Evolutionary conservation across 2,888 invertebrate genomes (phyloP).

Genomic region (Dioctria linearis): DNA sequence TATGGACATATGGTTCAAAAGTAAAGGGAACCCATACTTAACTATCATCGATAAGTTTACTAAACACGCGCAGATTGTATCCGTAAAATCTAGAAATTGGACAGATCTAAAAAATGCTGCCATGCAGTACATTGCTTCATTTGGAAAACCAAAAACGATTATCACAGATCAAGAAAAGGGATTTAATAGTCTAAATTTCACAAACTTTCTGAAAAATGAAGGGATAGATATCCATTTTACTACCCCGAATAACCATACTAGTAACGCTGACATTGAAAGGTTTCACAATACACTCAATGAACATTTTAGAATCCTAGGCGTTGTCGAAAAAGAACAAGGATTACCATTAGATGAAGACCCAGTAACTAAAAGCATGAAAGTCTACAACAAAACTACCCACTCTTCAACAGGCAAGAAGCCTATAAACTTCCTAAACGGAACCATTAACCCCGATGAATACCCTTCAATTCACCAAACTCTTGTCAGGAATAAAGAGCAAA

Average conservation of each 20-base stretch:
- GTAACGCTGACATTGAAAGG: not conserved
- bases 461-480: conserved; percentile 19
- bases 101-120: conserved; percentile 32
- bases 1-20: conserved; percentile 42
- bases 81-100: conserved; percentile 24
- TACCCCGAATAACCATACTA: conserved; percentile 8
- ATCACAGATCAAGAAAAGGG: too few species aligned
- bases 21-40: conserved; percentile 10
- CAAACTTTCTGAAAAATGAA: conserved; percentile 7
- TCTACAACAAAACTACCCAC: conserved; percentile 22
- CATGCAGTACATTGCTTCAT: conserved; percentile 42
- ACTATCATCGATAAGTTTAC: conserved; percentile 50
- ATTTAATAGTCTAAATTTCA: too few species aligned
- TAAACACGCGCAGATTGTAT: conserved; percentile 37
- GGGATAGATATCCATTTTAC: too few species aligned
- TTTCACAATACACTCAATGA: too few species aligned
- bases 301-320: too few species aligned
- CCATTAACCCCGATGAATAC: conserved; percentile 5
- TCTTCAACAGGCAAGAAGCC: conserved; percentile 21
- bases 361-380: conserved; percentile 5
- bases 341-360: conserved; percentile 21
- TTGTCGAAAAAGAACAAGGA: too few species aligned
- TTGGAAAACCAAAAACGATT: conserved; percentile 53
- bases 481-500: not conserved
- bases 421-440: conserved; percentile 26